Conservation (phyloP, 2,113 vertebrate genomes). For the Grammomys dolichurus region DNA sequence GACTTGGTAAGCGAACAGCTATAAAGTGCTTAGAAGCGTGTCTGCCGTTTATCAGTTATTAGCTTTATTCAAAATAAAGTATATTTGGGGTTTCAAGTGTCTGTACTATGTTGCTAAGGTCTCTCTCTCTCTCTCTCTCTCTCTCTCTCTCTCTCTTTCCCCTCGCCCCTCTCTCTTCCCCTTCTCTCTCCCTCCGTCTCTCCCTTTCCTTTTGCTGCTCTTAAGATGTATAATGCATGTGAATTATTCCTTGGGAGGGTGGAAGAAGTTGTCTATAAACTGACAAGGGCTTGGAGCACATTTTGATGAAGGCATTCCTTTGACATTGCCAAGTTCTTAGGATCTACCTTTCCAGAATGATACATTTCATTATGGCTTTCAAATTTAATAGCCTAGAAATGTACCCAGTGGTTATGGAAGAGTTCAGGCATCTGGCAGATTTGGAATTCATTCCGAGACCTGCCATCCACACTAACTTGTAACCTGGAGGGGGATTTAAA, state of each 20-base stretch:
- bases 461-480: background rate
- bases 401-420: background rate
- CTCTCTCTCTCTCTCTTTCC: background rate
- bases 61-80: conserved; percentile 34
- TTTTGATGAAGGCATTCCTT: conserved; percentile 56
- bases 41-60: background rate
- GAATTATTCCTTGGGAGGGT: conserved; percentile 30
- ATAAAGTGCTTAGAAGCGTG: background rate
- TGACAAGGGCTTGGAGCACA: conserved; percentile 15
- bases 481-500: background rate
- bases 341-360: conserved; percentile 56
- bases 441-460: conserved; percentile 16
- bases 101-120: background rate
- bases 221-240: conserved; percentile 28
- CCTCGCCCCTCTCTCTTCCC: background rate
- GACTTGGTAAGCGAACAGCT: background rate
- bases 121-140: background rate
- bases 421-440: background rate
- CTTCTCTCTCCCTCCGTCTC: background rate
- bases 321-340: conserved; percentile 57
- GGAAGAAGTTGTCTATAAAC: conserved; percentile 18
- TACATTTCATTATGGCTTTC: conserved; percentile 61
- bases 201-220: background rate
- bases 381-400: conserved; percentile 35
- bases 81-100: background rate